Percentiles rank a stretch among this genome's conserved stretches.
These are phyloP conservation scores for Pyrocoelia pectoralis DNA, from an alignment of 2,888 invertebrate genomes.

Conservation along the genomic window DNA sequence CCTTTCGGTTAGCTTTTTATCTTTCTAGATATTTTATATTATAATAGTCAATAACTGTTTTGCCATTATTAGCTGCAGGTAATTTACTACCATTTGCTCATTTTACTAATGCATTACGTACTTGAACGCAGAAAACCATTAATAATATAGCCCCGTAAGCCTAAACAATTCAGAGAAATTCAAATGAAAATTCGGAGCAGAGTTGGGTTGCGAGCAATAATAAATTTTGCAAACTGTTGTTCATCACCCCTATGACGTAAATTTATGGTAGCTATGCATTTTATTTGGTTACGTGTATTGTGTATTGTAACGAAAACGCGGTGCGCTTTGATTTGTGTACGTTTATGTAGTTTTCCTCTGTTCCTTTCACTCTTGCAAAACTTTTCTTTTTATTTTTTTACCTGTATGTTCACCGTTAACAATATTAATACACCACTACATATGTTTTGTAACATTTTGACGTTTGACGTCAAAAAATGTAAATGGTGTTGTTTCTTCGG, in stretches of 20 bases:
- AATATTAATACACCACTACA: no score
- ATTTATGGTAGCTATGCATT: neutral
- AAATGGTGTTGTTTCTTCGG: no score
- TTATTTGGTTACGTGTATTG: neutral
- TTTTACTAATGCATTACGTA: neutral
- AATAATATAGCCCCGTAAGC: neutral
- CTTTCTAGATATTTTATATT: neutral
- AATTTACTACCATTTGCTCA: neutral
- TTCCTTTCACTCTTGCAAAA: no score
- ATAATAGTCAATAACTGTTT: neutral
- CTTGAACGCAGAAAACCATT: neutral
- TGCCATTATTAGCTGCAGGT: neutral
- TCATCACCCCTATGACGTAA: neutral
- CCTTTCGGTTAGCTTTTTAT: conserved; percentile 1
- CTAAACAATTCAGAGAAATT: neutral
- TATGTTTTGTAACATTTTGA: no score
- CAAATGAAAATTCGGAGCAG: neutral
- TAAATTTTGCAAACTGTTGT: neutral
- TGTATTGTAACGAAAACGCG: neutral
- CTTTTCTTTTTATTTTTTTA: no score
- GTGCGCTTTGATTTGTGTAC: no score
- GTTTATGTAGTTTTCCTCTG: no score
- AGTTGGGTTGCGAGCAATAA: neutral
- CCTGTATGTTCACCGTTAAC: no score
- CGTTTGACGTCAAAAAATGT: no score